Conservation (phyloP, 2,888 invertebrate genomes). For the Nomada lathburiana region DNA sequence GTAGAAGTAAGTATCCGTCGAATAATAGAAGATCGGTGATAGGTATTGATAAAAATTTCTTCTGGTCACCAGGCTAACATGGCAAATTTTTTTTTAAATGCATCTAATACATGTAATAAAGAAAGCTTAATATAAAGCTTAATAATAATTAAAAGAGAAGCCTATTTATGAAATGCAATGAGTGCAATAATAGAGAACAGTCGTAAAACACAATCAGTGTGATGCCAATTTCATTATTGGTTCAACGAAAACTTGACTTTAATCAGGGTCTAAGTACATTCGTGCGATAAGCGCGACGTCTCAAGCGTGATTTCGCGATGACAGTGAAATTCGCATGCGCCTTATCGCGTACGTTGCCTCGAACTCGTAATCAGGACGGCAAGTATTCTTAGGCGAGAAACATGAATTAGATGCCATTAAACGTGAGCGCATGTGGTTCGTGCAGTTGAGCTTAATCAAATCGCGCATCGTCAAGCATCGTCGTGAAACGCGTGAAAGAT, state of each 20-base stretch:
- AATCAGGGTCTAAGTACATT: background rate
- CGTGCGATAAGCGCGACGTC: background rate
- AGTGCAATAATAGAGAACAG: too few species aligned
- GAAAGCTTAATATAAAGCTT: background rate
- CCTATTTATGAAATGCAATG: too few species aligned
- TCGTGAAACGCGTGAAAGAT: conserved; percentile 8
- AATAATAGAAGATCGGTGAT: background rate
- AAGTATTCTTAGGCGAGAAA: conserved; percentile 1
- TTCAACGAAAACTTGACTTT: background rate
- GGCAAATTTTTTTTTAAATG: background rate
- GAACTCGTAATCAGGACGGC: conserved; percentile 10
- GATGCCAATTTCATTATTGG: background rate
- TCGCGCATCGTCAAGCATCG: background rate
- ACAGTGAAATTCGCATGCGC: background rate
- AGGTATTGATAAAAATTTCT: too few species aligned
- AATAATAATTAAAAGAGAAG: background rate
- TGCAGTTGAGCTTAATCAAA: conserved; percentile 12
- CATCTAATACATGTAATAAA: background rate
- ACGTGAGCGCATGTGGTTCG: background rate
- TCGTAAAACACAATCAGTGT: background rate
- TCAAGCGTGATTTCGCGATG: background rate
- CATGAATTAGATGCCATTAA: conserved; percentile 19
- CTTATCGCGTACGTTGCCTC: background rate
- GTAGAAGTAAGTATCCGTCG: background rate
- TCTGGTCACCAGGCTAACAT: too few species aligned